These are phyloP conservation scores for Bombus pyrosoma DNA, from an alignment of 1,140 invertebrate genomes.

Conservation along the genomic window DNA sequence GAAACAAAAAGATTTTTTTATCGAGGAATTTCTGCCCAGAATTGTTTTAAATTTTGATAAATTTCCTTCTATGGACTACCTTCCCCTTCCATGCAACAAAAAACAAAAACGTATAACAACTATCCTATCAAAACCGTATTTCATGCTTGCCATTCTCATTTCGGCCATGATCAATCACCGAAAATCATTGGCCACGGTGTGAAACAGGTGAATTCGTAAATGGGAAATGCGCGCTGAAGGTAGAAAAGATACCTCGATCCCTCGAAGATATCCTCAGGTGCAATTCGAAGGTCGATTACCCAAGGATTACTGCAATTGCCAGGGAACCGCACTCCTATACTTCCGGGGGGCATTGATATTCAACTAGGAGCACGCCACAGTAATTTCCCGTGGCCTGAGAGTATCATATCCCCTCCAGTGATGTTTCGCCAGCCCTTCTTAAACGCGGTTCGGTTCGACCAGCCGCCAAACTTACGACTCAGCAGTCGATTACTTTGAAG, in stretches of 20 bases:
- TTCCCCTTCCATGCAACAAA: background rate
- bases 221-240: background rate
- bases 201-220: background rate
- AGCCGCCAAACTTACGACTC: constrained; percentile 42
- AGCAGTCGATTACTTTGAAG: constrained; percentile 35
- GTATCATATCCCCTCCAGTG: constrained; percentile 16
- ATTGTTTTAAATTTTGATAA: no score
- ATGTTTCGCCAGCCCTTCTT: background rate
- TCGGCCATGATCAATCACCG: background rate
- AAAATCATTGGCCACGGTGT: background rate
- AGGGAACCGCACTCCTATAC: constrained; percentile 67
- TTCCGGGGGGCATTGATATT: constrained; percentile 75
- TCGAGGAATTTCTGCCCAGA: no score
- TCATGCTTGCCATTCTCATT: background rate
- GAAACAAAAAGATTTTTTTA: no score
- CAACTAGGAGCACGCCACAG: constrained; percentile 71
- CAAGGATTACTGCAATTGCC: constrained; percentile 71
- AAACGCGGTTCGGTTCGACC: background rate
- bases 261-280: constrained; percentile 54
- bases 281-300: constrained; percentile 71
- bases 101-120: background rate
- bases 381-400: constrained; percentile 68
- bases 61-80: no score
- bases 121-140: background rate
- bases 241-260: background rate